Base-by-base conservation (phyloP, 2,888 invertebrate species). In the Rhabditophanes sp. region DNA sequence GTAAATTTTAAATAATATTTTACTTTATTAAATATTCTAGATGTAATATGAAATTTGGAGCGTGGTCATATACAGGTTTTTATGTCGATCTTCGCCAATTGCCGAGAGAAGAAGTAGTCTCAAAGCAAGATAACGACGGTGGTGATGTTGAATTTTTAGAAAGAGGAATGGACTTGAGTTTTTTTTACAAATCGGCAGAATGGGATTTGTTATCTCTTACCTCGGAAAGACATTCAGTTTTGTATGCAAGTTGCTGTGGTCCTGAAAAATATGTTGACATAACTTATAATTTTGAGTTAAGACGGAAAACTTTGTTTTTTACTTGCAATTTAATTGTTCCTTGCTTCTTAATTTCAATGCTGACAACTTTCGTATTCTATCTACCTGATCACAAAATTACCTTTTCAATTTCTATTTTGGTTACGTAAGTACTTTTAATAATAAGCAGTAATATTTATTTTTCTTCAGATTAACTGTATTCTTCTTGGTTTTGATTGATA, bases 321-420 rank as follows among this genome's bases (percentile, higher is more conserved):
- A 36, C 58, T 2, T 56, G 55, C 36, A 64, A 64, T 25, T 41
- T 64, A 16, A 65, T 65, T 29, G 40, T 65, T 7, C 64, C 64
- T 7, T 64, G 63, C 37, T 63, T 65, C 29, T 35, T 64, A 25
- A 65, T 64, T 39, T 54, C 58, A 0, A 50, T 64, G 32, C 44
- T 64, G 7, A 64, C 64, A 7, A 64, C 63, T 1, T 62, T 64
- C 40, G 64, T 65, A 16, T 64, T 64, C 42, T 65, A 62, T 36
- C 41, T 64, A 14, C 52, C 64, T 14, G 62, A 65, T 35, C 60
- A 64, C 43, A 64, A 64, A 38, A 65, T 64, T 37, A 64, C 64
- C 2, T 65, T 64, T 37, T 60, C 64, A 20, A 65, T 64, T 25
- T 57, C 56, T 14, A 62, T 64, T 46, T 48, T 64, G 25, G 64